Evolutionary conservation across 2,888 invertebrate genomes (phyloP), one percentile per base, ranked within the genome.

Genomic region (Drosophila atripex): DNA sequence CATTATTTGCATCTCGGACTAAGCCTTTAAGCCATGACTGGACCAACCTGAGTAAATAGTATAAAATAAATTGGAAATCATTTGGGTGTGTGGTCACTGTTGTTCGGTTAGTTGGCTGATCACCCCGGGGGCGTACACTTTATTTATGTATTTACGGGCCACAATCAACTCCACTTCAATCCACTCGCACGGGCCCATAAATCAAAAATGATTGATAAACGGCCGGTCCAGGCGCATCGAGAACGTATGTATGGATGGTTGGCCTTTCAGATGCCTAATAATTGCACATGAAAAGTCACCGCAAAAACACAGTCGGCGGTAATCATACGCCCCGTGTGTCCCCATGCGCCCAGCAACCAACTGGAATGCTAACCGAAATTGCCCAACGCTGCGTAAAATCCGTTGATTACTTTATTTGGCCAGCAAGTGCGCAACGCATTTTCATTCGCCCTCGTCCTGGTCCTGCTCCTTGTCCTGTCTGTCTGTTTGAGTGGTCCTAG

Each of bases 391-490:
- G 85, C 86, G 78, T 85, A 69, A 78, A 82, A 88, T 85, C 74
- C 75, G 76, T 80, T 87, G 86, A 87, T 89, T 88, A 82, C 86
- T 87, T 87, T 85, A 87, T 89, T 89, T 88, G 73, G 60, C 35
- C 61, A 47, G 59, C 73, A 73, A 76, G 69, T 60, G 66, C 53
- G 53, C 68, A 65, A 69, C 59, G 71, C 60, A 60, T 39, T 71
- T 28, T 39, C 11, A 28, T 50, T 58, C 50, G 21, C 41, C 12
- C 16, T 53, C 21, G 14, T 14, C 35, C 30, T 32, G 38, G n/a
- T 39, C 11, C 32, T 71, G 50, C 50, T 28, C 43, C 49, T 43
- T 35, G 25, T 25, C 12, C n/a, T 43, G 39, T 25, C 16, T 55
- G 32, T 50, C 21, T 21, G 55, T n/a, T 30, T 21, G 46, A 14